Evolutionary conservation across 2,113 vertebrate genomes (phyloP).

Genomic region (Corvus hawaiiensis): DNA sequence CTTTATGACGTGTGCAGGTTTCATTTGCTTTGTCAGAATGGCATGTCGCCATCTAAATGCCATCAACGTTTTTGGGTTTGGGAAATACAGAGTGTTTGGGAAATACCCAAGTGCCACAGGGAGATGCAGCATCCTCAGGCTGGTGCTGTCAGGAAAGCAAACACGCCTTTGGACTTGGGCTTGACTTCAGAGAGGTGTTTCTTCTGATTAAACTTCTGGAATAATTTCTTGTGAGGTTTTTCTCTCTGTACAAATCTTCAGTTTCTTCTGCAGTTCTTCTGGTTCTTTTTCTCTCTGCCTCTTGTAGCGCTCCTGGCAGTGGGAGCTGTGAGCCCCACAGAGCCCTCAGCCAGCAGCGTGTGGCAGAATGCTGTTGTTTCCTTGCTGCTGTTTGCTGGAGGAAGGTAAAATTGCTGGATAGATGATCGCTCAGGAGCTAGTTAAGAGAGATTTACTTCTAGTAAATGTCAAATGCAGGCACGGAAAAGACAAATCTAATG

Average conservation of each 20-base stretch:
- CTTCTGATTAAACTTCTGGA: background rate
- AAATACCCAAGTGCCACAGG: background rate
- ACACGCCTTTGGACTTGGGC: background rate
- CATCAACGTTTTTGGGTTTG: fast-evolving
- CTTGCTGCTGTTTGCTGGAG: background rate
- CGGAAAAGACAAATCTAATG: background rate
- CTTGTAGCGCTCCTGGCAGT: background rate
- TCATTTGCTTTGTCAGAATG: background rate
- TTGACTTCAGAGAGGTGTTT: background rate
- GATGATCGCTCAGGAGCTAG: background rate
- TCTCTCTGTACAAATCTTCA: background rate
- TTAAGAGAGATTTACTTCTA: background rate
- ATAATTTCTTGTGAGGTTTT: background rate
- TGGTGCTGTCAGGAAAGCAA: background rate
- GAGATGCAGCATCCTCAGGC: background rate
- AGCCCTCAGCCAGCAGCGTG: background rate
- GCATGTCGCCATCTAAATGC: background rate
- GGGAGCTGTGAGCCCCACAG: background rate
- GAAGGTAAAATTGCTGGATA: background rate
- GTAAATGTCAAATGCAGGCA: background rate
- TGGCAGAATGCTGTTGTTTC: background rate
- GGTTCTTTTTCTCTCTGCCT: background rate
- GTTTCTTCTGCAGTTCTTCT: background rate
- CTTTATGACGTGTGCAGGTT: fast-evolving
- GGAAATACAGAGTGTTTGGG: background rate